Evolutionary conservation across 1,140 invertebrate species (phyloP), one percentile per base, ranked within the genome.

Genomic region (Brachionus rubens): DNA sequence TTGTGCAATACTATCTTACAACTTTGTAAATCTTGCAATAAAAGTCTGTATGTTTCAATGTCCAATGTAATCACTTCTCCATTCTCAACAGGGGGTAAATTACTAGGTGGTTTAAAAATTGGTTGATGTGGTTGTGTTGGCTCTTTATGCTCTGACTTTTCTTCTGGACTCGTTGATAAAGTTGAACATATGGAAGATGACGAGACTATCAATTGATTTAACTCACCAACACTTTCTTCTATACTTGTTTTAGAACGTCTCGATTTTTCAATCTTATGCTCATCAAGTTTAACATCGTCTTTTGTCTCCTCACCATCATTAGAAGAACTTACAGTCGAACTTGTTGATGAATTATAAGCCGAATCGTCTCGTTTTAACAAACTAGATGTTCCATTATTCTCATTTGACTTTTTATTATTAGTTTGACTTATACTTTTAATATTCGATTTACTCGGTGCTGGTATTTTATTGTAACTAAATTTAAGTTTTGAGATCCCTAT

Each of bases 1-100:
- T 70, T 48, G 16, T 70, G 65, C n/a, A 70, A n/a, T 26, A 70
- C 21, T 19, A 48, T 48, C 33, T 70, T 70, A 19, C 26, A 30
- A 48, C n/a, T 48, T 33, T 48, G 43, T 16, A 70, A n/a, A 48
- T 70, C 65, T 48, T 70, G 43, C 46, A 70, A 43, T 6, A 70
- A 10, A n/a, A 33, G n/a, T 9, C 46, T 16, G 28, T 70, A 70
- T 19, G 65, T 43, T 10, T 70, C 65, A 10, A 70, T 14, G 19
- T 70, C 65, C n/a, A 70, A 26, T 7, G 19, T 12, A 16, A 70
- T 50, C 30, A 24, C 12, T 33, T 70, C 65, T 14, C 24, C 43
- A 50, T 70, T 48, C 21, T 70, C 65, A 21, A 48, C 16, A 19
- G 65, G 46, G 12, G 65, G 65, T 48, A 70, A 28, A 48, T 48